phyloP scores from a whole-genome alignment of 2,113 vertebrate genomes.

The Fulmarus glacialis region DNA sequence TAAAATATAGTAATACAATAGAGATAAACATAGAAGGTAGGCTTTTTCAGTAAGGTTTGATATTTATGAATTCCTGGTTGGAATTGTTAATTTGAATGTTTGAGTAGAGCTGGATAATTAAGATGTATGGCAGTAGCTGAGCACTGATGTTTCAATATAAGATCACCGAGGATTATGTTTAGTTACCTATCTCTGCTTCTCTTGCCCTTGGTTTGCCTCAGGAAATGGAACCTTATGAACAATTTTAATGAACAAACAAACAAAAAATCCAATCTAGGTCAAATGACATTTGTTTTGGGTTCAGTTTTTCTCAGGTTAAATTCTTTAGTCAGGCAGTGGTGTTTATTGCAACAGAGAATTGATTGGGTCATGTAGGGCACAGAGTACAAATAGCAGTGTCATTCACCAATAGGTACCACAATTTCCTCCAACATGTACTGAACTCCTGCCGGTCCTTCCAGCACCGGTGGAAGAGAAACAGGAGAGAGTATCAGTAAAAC shows the following conservation, averaged over 20 bases:
- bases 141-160: background rate
- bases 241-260: conserved; percentile 70
- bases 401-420: conserved; percentile 71
- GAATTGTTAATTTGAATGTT: background rate
- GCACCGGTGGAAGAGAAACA: conserved; percentile 57
- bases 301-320: conserved; percentile 66
- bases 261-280: conserved; percentile 66
- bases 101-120: background rate
- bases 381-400: conserved; percentile 73
- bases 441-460: conserved; percentile 58
- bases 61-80: background rate
- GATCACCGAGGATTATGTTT: background rate
- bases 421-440: conserved; percentile 67
- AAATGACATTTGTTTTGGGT: conserved; percentile 72
- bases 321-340: conserved; percentile 59
- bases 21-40: background rate
- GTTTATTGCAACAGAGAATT: conserved; percentile 68
- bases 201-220: background rate
- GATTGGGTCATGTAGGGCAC: conserved; percentile 72
- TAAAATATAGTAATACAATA: background rate
- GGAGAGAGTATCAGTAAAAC: conserved; percentile 43
- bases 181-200: background rate
- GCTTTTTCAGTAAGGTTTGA: background rate
- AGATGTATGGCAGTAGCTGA: background rate
- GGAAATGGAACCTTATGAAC: conserved; percentile 53